phyloP scores from a whole-genome alignment of 2,113 vertebrate species.

The Gasterosteus nipponicus region DNA sequence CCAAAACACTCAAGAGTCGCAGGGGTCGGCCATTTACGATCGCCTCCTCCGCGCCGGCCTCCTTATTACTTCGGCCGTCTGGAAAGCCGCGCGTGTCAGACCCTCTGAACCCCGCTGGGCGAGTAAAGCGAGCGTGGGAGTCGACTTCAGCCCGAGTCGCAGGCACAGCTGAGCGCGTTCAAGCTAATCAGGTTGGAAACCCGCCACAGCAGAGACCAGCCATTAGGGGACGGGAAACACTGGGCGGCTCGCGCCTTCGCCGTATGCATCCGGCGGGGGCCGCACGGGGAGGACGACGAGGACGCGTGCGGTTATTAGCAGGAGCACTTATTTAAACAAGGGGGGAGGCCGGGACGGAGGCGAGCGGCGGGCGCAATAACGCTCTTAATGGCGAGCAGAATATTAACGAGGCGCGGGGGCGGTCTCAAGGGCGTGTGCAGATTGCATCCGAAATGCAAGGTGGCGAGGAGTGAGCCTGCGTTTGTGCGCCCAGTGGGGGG shows the following conservation, averaged over 20 bases:
- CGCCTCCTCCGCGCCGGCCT: constrained; percentile 35
- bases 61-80: constrained; percentile 51
- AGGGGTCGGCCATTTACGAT: constrained; percentile 51
- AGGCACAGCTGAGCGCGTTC: constrained; percentile 36
- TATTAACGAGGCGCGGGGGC: constrained; percentile 70
- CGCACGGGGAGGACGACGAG: neutral
- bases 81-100: constrained; percentile 45
- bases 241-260: constrained; percentile 35
- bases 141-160: constrained; percentile 41
- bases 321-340: constrained; percentile 60
- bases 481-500: constrained; percentile 21
- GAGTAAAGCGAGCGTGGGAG: constrained; percentile 49
- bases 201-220: constrained; percentile 38
- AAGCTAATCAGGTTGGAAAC: constrained; percentile 50
- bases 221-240: constrained; percentile 67
- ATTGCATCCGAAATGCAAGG: constrained; percentile 63
- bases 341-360: constrained; percentile 28
- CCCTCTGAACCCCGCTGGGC: constrained; percentile 56
- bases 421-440: constrained; percentile 71
- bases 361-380: constrained; percentile 65
- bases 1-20: constrained; percentile 16
- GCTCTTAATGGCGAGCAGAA: constrained; percentile 71
- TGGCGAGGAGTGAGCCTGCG: constrained; percentile 32
- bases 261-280: no score
- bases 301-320: constrained; percentile 68